phyloP scores from a whole-genome alignment of 1,140 invertebrate species.

The Eciton burchellii region DNA sequence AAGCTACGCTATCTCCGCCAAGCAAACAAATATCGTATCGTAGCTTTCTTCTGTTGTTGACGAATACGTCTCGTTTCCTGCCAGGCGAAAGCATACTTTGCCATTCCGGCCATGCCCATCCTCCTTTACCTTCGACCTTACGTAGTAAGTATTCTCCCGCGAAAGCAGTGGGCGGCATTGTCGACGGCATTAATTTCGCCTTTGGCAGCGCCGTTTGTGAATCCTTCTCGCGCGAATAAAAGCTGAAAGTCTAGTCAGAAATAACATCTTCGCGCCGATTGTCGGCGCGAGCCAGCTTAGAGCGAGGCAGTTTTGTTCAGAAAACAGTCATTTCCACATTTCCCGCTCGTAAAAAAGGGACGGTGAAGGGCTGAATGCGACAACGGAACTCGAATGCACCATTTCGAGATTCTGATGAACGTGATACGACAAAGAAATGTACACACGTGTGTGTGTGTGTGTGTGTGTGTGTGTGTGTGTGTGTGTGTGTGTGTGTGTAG shows the following conservation, averaged over 20 bases:
- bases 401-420: constrained; percentile 2
- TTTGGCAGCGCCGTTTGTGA: not conserved
- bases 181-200: constrained; percentile 22
- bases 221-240: constrained; percentile 13
- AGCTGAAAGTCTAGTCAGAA: constrained; percentile 18
- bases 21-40: constrained; percentile 44
- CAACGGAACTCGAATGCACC: not conserved
- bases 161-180: not conserved
- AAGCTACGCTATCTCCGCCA: not conserved
- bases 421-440: constrained; percentile 3
- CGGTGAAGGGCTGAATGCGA: not conserved
- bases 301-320: not conserved
- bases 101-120: not conserved
- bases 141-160: not conserved
- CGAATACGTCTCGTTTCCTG: not conserved
- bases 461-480: too few relatives aligned
- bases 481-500: too few relatives aligned
- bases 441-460: too few relatives aligned
- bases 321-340: not conserved
- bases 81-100: not conserved
- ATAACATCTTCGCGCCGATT: constrained; percentile 39
- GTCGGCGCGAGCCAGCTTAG: not conserved
- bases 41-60: constrained; percentile 36
- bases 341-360: not conserved
- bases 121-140: constrained; percentile 25